Percentiles rank a stretch among this genome's conserved stretches.
Conservation (phyloP, 1,140 invertebrate genomes). For the Cotesia chilonis region DNA sequence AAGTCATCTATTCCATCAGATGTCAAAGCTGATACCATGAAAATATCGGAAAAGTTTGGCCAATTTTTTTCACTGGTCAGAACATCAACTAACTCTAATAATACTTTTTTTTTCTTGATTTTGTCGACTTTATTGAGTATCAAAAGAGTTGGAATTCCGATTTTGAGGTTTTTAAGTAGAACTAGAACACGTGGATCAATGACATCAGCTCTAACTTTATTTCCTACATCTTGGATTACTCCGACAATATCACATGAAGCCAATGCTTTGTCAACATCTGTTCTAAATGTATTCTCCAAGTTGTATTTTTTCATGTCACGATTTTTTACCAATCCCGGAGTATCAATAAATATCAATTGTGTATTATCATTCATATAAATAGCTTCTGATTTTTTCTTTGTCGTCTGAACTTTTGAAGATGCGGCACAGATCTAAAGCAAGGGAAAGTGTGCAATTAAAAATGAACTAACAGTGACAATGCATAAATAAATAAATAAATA, state of each 20-base stretch:
- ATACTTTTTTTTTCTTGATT: slow-evolving; percentile 77
- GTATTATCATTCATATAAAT: slow-evolving; percentile 77
- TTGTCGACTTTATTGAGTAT: slow-evolving; percentile 91
- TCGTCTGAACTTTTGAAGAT: slow-evolving; percentile 92
- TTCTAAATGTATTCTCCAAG: slow-evolving; percentile 72
- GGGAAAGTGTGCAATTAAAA: slow-evolving; percentile 23
- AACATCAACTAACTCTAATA: slow-evolving; percentile 75
- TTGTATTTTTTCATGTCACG: slow-evolving; percentile 75
- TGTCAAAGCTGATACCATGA: slow-evolving; percentile 86
- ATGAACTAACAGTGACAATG: slow-evolving; percentile 16
- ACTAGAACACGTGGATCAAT: slow-evolving; percentile 77
- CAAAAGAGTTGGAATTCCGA: slow-evolving; percentile 75
- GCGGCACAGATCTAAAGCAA: slow-evolving; percentile 79
- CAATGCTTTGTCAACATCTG: slow-evolving; percentile 73
- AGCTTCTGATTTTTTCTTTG: slow-evolving; percentile 75
- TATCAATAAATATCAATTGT: slow-evolving; percentile 90
- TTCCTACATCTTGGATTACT: slow-evolving; percentile 85
- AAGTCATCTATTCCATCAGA: slow-evolving; percentile 80
- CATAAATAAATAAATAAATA: slow-evolving; percentile 21
- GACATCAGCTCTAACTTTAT: slow-evolving; percentile 72
- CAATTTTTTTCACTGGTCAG: slow-evolving; percentile 77
- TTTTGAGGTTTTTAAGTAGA: slow-evolving; percentile 75
- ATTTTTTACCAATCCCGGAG: slow-evolving; percentile 79
- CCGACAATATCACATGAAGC: slow-evolving; percentile 82
- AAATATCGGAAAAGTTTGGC: slow-evolving; percentile 83